These are phyloP conservation scores for Meleagris gallopavo DNA, from an alignment of 2,113 vertebrate species.

Conservation along the genomic window DNA sequence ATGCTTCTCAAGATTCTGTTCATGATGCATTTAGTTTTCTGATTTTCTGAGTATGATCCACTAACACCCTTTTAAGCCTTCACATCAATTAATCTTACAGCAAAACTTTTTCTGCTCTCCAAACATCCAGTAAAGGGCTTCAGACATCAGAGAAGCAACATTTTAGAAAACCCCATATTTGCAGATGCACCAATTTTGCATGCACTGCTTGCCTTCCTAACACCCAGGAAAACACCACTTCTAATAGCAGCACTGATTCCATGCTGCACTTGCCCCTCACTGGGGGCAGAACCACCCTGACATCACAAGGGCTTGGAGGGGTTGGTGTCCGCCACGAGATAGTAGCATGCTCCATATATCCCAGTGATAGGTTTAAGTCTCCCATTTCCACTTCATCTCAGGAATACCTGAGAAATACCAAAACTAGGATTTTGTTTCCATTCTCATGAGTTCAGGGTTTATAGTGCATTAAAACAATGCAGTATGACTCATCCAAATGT, in stretches of 20 bases:
- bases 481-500: neutral
- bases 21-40: neutral
- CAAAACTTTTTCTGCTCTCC: neutral
- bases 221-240: fast-evolving
- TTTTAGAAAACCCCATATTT: neutral
- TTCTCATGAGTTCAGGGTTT: neutral
- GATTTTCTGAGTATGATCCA: neutral
- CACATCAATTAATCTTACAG: neutral
- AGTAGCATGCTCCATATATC: neutral
- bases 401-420: neutral
- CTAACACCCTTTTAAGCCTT: neutral
- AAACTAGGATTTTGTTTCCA: neutral
- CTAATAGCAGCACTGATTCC: neutral
- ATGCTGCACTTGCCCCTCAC: neutral
- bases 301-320: neutral
- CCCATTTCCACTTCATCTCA: neutral
- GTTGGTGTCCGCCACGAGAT: fast-evolving
- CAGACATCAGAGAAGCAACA: neutral
- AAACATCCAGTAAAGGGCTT: neutral
- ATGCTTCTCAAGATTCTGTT: neutral
- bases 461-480: neutral
- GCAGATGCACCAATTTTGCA: neutral
- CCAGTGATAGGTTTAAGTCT: neutral
- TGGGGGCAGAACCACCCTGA: neutral
- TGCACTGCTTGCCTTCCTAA: neutral